Percentiles rank a stretch among this genome's conserved stretches.
phyloP scores from a whole-genome alignment of 2,888 invertebrate genomes.

The Ramazzottius varieornatus region DNA sequence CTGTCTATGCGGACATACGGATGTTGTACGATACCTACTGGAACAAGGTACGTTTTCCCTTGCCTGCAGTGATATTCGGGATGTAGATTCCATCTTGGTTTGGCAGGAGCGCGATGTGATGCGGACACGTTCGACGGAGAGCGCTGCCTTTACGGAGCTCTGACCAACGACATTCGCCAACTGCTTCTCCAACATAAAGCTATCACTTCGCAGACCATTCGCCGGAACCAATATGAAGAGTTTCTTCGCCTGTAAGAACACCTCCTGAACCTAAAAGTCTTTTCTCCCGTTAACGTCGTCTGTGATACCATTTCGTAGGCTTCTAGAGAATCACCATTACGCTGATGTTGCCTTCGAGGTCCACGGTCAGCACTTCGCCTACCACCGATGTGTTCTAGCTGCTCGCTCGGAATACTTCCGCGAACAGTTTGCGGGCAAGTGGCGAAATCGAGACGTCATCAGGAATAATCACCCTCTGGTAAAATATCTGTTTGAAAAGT shows the following conservation, averaged over 20 bases:
- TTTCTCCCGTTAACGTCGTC: slow-evolving; percentile 7
- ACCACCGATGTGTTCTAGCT: slow-evolving; percentile 25
- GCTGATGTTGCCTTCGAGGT: slow-evolving; percentile 25
- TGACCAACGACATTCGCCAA: slow-evolving; percentile 25
- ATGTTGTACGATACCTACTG: slow-evolving; percentile 26
- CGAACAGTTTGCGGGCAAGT: slow-evolving; percentile 22
- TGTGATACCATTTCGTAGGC: slow-evolving; percentile 11
- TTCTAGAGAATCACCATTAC: slow-evolving; percentile 17
- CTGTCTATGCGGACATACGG: slow-evolving; percentile 28
- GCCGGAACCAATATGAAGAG: slow-evolving; percentile 26
- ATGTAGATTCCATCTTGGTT: not conserved
- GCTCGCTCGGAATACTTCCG: slow-evolving; percentile 24
- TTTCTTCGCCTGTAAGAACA: slow-evolving; percentile 24
- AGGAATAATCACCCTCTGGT: slow-evolving; percentile 3
- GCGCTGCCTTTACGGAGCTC: slow-evolving; percentile 29
- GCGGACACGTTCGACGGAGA: slow-evolving; percentile 31
- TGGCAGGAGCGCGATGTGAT: slow-evolving; percentile 26
- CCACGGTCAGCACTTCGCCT: slow-evolving; percentile 20
- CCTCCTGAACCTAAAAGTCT: not conserved
- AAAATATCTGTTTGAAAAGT: not conserved
- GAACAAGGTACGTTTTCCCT: slow-evolving; percentile 18
- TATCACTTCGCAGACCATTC: slow-evolving; percentile 22
- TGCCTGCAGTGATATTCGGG: not conserved
- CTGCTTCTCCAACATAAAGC: slow-evolving; percentile 24
- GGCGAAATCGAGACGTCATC: slow-evolving; percentile 20